Percentiles rank a stretch among this genome's conserved stretches.
Evolutionary conservation across 2,888 invertebrate genomes (phyloP).

Genomic region (Apeira syringaria): DNA sequence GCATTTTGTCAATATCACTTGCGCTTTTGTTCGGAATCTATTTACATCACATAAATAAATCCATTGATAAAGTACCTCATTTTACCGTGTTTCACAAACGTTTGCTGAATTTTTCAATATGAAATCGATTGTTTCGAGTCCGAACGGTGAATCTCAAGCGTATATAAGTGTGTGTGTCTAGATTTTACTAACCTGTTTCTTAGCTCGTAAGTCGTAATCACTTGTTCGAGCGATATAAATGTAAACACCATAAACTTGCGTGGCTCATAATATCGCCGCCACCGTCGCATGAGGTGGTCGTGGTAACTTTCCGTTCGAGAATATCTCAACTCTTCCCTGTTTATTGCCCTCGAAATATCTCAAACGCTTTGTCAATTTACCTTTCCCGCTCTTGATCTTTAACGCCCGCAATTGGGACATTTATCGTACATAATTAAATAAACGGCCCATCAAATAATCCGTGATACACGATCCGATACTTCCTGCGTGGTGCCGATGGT

Average conservation of each 20-base stretch:
- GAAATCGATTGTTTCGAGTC: background rate
- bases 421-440: constrained; percentile 23
- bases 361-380: constrained; percentile 25
- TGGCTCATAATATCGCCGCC: constrained; percentile 20
- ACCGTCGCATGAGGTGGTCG: constrained; percentile 18
- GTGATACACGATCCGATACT: constrained; percentile 33
- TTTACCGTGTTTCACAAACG: background rate
- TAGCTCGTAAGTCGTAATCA: constrained; percentile 21
- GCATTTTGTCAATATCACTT: background rate
- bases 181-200: constrained; percentile 18
- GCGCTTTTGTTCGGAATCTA: background rate
- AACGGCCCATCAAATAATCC: constrained; percentile 36
- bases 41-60: background rate
- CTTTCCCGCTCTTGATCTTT: constrained; percentile 24
- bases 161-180: constrained; percentile 4
- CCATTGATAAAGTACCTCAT: too few relatives aligned
- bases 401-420: constrained; percentile 26
- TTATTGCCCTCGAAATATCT: constrained; percentile 23
- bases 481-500: constrained; percentile 42
- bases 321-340: constrained; percentile 16
- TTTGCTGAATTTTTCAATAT: background rate
- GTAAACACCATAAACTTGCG: constrained; percentile 28
- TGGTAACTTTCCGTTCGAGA: constrained; percentile 24
- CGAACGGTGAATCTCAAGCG: constrained; percentile 4
- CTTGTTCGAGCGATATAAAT: constrained; percentile 21